Evolutionary conservation across 2,797 vertebrate genomes (phyloP), one percentile per base, ranked within the genome.

Genomic region (Enteromius unitaeniatus): DNA sequence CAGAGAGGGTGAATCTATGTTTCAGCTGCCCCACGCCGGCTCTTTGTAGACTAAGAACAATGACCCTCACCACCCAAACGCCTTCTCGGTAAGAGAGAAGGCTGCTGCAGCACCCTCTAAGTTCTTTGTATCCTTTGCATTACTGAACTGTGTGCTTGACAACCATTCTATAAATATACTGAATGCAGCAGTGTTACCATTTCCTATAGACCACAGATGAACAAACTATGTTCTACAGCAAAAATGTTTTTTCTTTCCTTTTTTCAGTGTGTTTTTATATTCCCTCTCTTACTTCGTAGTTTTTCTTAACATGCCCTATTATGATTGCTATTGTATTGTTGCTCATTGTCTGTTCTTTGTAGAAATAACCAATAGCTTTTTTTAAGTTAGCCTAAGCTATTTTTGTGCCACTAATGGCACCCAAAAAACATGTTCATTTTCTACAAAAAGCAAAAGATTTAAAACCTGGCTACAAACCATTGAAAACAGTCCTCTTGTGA

Each of bases 131-230:
- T 82, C 8, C 28, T 47, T 51, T 82, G 40, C 42, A 51, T 3
- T 55, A 10, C 7, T 69, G 21, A 60, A 81, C 79, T 51, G 69
- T 73, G 55, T 64, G 55, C 69, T 74, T 82, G 69, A 74, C 80
- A 82, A 37, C 69, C 55, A 26, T 82, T 65, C 21, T 74, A 82
- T 51, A 82, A 75, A 82, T 82, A 51, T 28, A 58, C 51, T 62
- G 53, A 81, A 81, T 60, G 37, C 53, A 60, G 19, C 37, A 81
- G 49, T 64, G 28, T 64, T 73, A 82, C 55, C 69, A 51, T 81
- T 62, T 74, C 26, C 26, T 64, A 64, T 28, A 31, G 60, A 15
- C 14, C 28, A 49, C 8, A 73, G 79, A 81, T 73, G 11, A 34
- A 26, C 55, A 8, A 34, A 14, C 31, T 13, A 13, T 14, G 40